phyloP scores from a whole-genome alignment of 2,888 invertebrate genomes.

The Nasonia oneida region DNA sequence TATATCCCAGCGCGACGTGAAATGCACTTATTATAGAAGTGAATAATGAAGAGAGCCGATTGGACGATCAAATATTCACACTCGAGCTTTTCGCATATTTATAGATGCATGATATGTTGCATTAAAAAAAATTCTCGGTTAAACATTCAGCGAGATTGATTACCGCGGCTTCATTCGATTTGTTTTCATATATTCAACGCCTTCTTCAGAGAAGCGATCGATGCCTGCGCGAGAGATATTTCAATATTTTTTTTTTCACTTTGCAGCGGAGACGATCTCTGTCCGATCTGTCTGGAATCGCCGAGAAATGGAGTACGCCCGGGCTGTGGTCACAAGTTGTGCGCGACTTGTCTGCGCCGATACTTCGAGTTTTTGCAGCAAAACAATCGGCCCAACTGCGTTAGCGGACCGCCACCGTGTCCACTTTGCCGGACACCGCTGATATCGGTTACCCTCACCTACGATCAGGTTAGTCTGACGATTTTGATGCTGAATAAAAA shows the following conservation, averaged over 20 bases:
- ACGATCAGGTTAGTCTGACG: slow-evolving; percentile 65
- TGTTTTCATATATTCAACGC: background rate
- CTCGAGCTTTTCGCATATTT: background rate
- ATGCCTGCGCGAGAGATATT: too few species aligned
- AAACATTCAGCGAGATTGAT: background rate
- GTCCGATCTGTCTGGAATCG: slow-evolving; percentile 68
- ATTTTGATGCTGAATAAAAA: background rate
- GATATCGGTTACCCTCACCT: slow-evolving; percentile 70
- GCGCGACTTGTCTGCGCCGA: slow-evolving; percentile 64
- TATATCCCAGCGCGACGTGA: background rate
- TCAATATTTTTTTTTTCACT: background rate
- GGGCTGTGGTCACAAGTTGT: slow-evolving; percentile 67
- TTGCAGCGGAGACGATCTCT: slow-evolving; percentile 60
- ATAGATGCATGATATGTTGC: background rate
- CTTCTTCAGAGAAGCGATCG: background rate
- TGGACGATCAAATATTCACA: background rate
- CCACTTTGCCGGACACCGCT: slow-evolving; percentile 69
- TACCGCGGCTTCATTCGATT: background rate
- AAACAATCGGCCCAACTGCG: slow-evolving; percentile 71
- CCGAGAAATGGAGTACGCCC: slow-evolving; percentile 64
- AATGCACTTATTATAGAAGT: background rate
- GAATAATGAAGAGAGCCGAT: background rate
- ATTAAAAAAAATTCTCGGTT: background rate
- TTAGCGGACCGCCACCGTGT: slow-evolving; percentile 71
- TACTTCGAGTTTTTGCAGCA: slow-evolving; percentile 67